Evolutionary conservation across 1,140 invertebrate species (phyloP).

Genomic region (Chlorops oryzae): DNA sequence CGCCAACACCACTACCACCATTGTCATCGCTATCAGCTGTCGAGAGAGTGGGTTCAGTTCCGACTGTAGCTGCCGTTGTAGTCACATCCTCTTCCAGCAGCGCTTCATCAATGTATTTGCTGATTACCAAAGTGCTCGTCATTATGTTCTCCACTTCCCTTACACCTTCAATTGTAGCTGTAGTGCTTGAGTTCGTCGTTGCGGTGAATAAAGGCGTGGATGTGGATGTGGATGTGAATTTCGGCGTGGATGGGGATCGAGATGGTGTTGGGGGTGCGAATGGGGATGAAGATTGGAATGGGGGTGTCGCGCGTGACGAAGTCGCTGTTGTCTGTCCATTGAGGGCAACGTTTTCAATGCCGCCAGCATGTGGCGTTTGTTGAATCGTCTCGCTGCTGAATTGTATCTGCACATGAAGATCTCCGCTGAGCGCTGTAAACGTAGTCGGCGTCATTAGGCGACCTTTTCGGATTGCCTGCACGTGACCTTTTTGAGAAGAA

Average conservation of each 20-base stretch:
- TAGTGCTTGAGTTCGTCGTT: background rate
- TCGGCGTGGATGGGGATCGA: background rate
- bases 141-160: slow-evolving; percentile 30
- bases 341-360: slow-evolving; percentile 10
- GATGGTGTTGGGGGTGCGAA: slow-evolving; percentile 20
- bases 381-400: slow-evolving; percentile 19
- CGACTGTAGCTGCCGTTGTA: background rate
- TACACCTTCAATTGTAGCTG: background rate
- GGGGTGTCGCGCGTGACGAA: background rate
- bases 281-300: slow-evolving; percentile 20
- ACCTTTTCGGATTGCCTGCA: slow-evolving; percentile 44
- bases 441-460: slow-evolving; percentile 50
- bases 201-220: too few species aligned
- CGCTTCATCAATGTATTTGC: slow-evolving; percentile 45
- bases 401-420: slow-evolving; percentile 54
- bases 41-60: too few species aligned
- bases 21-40: background rate
- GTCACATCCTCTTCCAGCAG: slow-evolving; percentile 2
- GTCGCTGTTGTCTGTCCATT: slow-evolving; percentile 13
- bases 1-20: background rate
- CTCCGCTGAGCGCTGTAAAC: slow-evolving; percentile 58
- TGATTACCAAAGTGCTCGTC: slow-evolving; percentile 48
- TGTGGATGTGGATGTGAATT: background rate
- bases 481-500: slow-evolving; percentile 40
- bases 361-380: too few species aligned